Percentiles rank a stretch among this genome's conserved stretches.
Evolutionary conservation across 2,888 invertebrate species (phyloP).

Genomic region (Calephelis perditalis): DNA sequence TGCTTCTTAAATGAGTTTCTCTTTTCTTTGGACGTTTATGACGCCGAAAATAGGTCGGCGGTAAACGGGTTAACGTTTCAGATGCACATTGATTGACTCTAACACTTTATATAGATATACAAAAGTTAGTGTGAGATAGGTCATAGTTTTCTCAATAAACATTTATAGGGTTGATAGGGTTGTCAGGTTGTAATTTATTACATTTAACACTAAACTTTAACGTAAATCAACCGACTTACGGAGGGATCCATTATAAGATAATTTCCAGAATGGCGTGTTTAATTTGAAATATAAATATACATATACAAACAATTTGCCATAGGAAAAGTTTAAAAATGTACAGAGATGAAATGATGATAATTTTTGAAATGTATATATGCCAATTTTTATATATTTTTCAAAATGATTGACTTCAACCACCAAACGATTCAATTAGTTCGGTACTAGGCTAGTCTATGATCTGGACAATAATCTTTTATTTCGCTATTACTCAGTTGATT

Average conservation of each 20-base stretch:
- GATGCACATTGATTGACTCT: conserved; percentile 16
- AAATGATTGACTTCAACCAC: no score
- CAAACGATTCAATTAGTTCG: no score
- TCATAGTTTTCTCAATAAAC: conserved; percentile 3
- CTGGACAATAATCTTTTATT: no score
- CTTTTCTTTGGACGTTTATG: conserved; percentile 30
- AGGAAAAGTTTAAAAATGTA: no score
- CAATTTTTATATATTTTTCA: not conserved
- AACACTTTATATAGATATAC: not conserved
- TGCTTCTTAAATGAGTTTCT: conserved; percentile 44
- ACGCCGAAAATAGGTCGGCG: conserved; percentile 27
- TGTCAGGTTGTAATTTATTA: not conserved
- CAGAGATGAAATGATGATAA: not conserved
- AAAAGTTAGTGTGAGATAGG: not conserved
- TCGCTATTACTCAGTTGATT: no score
- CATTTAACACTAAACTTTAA: no score
- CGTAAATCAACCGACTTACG: no score
- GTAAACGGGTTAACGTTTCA: conserved; percentile 24
- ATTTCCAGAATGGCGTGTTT: no score
- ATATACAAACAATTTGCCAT: no score
- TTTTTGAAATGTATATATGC: not conserved
- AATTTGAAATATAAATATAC: no score
- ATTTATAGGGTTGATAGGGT: not conserved
- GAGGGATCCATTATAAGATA: no score
- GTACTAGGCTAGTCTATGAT: no score